Evolutionary conservation across 2,797 vertebrate species (phyloP).

Genomic region (Coregonus ussuriensis): DNA sequence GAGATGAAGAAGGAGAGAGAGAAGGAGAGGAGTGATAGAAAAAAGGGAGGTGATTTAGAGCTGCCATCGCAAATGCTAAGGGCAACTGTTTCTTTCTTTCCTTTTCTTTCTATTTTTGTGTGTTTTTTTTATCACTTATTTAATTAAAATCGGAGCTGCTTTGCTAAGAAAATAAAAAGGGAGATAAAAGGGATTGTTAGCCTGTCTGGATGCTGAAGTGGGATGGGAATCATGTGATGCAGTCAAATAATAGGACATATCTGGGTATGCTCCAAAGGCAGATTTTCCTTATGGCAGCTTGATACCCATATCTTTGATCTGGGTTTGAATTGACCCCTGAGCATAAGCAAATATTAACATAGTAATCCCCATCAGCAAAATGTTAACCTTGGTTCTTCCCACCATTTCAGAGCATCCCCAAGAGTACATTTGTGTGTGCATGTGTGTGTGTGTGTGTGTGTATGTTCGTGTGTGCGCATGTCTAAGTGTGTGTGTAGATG

Average conservation of each 20-base stretch:
- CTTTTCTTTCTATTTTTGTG: slow-evolving; percentile 16
- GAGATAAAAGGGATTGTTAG: slow-evolving; percentile 36
- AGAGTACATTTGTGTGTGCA: too few species aligned
- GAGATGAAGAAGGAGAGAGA: neutral
- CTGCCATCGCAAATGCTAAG: slow-evolving; percentile 3
- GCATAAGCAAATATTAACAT: neutral
- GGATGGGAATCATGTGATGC: neutral
- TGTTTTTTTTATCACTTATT: slow-evolving; percentile 33
- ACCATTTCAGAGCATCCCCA: neutral
- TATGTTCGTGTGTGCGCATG: too few species aligned
- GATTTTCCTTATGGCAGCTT: neutral
- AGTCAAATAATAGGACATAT: slow-evolving; percentile 6
- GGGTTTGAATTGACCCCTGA: neutral
- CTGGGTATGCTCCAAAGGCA: too few species aligned
- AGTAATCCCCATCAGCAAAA: neutral
- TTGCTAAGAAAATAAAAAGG: slow-evolving; percentile 7
- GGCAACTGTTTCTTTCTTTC: slow-evolving; percentile 21
- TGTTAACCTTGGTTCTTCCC: neutral
- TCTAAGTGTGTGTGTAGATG: neutral
- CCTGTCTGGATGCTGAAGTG: slow-evolving; percentile 16
- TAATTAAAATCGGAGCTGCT: slow-evolving; percentile 42
- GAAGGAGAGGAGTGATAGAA: neutral
- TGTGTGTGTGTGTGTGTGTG: too few species aligned
- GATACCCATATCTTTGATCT: neutral
- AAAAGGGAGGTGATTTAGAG: slow-evolving; percentile 29